A percentile compares a stretch with the other conserved stretches of the same genome.
Conservation (phyloP, 2,797 vertebrate species). For the Harpagifer antarcticus region DNA sequence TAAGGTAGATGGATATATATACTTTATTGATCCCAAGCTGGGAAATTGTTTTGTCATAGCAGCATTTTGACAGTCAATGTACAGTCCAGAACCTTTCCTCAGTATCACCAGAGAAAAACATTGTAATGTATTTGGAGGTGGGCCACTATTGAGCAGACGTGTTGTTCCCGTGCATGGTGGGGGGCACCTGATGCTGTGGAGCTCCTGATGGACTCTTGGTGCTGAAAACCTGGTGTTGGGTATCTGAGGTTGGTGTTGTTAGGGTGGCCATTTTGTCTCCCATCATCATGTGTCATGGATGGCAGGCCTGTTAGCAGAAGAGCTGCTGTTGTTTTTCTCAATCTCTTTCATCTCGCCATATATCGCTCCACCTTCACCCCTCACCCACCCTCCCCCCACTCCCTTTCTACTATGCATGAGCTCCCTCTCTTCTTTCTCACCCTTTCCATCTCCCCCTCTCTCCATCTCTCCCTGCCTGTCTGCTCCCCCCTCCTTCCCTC, state of each 20-base stretch:
- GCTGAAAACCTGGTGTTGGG: conserved; percentile 41
- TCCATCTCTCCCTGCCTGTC: conserved; percentile 51
- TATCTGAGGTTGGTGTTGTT: conserved; percentile 59
- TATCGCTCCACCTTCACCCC: conserved; percentile 69
- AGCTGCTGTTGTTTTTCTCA: conserved; percentile 69
- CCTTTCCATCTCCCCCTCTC: conserved; percentile 57
- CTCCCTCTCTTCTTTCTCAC: conserved; percentile 61
- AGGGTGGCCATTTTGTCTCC: conserved; percentile 81
- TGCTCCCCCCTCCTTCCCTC: conserved; percentile 19
- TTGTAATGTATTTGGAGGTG: background rate
- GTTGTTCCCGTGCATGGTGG: background rate
- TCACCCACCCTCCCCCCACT: conserved; percentile 42
- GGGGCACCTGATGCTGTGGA: conserved; percentile 38
- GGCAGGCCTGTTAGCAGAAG: conserved; percentile 62
- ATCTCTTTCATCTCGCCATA: conserved; percentile 76
- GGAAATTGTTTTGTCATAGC: too few species aligned
- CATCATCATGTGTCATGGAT: conserved; percentile 68
- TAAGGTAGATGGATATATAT: background rate
- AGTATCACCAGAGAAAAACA: background rate
- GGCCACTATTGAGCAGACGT: background rate
- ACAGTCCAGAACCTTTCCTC: background rate
- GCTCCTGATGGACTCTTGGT: conserved; percentile 13
- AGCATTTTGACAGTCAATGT: too few species aligned
- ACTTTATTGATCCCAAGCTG: too few species aligned
- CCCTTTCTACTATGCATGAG: conserved; percentile 53